A percentile compares a stretch with the other conserved stretches of the same genome.
Conservation (phyloP, 2,113 vertebrate genomes). For the Furnarius figulus region DNA sequence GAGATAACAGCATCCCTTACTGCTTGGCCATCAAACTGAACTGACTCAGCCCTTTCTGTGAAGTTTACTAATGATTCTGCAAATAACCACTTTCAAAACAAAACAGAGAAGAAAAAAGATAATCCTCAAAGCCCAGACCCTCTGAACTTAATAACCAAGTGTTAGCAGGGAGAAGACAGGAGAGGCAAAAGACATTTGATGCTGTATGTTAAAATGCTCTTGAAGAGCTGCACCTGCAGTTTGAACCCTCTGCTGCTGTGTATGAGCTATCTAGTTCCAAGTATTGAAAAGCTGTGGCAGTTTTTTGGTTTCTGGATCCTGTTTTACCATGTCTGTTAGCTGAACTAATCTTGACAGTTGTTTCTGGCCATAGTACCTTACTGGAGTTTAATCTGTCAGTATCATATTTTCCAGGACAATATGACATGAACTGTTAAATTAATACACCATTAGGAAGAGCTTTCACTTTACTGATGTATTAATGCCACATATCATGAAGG, state of each 20-base stretch:
- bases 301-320: background rate
- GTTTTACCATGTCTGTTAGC: background rate
- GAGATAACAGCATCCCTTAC: background rate
- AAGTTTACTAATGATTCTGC: background rate
- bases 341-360: background rate
- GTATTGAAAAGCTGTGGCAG: background rate
- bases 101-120: background rate
- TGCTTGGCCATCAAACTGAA: background rate
- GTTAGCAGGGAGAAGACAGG: background rate
- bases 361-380: background rate
- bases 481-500: background rate
- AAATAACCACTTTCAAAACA: background rate
- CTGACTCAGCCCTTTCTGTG: background rate
- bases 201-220: background rate
- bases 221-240: background rate
- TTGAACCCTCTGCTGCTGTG: background rate
- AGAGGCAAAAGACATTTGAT: background rate
- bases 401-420: background rate
- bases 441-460: constrained; percentile 33
- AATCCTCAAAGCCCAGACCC: background rate
- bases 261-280: background rate
- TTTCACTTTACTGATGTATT: constrained; percentile 41
- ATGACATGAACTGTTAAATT: background rate
- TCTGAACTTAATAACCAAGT: background rate
- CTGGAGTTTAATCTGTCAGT: background rate